These are phyloP conservation scores for Crossocerus cetratus DNA, from an alignment of 2,888 invertebrate genomes.

Conservation along the genomic window DNA sequence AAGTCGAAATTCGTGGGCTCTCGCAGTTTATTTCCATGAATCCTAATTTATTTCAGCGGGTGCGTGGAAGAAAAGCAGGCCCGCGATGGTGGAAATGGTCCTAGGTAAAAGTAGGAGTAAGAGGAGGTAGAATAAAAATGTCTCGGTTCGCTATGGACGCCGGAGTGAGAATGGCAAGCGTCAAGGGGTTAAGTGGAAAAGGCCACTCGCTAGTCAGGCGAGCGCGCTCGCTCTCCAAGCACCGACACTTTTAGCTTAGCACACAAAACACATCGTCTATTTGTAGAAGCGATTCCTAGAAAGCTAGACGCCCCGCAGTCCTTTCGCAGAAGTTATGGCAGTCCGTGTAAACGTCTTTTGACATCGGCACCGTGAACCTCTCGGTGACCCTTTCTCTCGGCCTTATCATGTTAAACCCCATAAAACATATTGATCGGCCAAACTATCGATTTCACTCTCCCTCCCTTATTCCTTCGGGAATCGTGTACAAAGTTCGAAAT, in stretches of 20 bases:
- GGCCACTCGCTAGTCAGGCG: conserved; percentile 12
- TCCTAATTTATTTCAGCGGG: too few species aligned
- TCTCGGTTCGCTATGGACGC: too few species aligned
- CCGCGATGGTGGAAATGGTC: too few species aligned
- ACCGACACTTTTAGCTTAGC: conserved; percentile 37
- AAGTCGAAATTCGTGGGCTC: too few species aligned
- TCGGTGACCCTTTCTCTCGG: background rate
- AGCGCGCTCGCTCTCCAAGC: conserved; percentile 8
- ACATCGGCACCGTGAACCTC: conserved; percentile 6
- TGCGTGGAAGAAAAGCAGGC: too few species aligned
- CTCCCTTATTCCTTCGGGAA: too few species aligned
- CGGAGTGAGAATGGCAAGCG: background rate
- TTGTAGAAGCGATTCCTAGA: conserved; percentile 39
- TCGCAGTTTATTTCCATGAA: too few species aligned
- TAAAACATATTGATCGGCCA: too few species aligned
- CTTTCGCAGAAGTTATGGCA: conserved; percentile 25
- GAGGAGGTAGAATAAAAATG: too few species aligned
- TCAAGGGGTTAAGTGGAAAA: conserved; percentile 7
- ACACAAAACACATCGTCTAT: conserved; percentile 45
- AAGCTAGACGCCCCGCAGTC: conserved; percentile 23
- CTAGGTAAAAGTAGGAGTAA: too few species aligned
- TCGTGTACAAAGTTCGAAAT: too few species aligned
- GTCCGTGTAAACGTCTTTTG: conserved; percentile 6
- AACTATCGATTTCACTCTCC: too few species aligned
- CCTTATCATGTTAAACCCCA: background rate